These are phyloP conservation scores for Homalodisca vitripennis DNA, from an alignment of 1,140 invertebrate species.

Conservation along the genomic window DNA sequence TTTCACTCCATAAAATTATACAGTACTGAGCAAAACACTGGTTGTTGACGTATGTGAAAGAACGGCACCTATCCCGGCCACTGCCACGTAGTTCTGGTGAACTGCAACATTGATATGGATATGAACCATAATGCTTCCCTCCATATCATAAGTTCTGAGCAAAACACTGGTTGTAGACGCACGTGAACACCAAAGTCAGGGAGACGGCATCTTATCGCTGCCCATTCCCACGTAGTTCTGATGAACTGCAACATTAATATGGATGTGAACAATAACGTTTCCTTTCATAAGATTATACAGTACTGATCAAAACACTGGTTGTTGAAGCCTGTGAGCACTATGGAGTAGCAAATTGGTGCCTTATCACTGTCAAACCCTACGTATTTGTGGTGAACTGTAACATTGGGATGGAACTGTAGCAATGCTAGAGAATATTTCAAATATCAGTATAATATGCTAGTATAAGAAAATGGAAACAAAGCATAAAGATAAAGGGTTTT, in stretches of 20 bases:
- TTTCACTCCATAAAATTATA: constrained; percentile 81
- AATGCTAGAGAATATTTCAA: too few species aligned
- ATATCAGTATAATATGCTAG: too few species aligned
- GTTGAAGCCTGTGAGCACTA: constrained; percentile 79
- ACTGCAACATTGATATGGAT: too few species aligned
- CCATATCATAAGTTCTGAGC: constrained; percentile 80
- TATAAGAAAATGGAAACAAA: too few species aligned
- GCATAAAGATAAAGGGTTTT: too few species aligned
- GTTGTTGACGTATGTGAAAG: constrained; percentile 74
- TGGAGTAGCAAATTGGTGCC: constrained; percentile 76
- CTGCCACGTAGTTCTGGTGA: constrained; percentile 86
- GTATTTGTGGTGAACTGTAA: constrained; percentile 85
- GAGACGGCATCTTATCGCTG: constrained; percentile 72
- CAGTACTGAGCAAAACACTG: constrained; percentile 75
- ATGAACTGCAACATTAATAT: constrained; percentile 70
- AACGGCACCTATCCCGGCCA: constrained; percentile 76
- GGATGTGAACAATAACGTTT: too few species aligned
- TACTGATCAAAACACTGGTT: constrained; percentile 75
- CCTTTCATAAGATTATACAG: constrained; percentile 78
- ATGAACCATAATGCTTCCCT: constrained; percentile 68
- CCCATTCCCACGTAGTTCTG: constrained; percentile 85
- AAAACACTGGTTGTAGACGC: constrained; percentile 71
- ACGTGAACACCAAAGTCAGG: constrained; percentile 79
- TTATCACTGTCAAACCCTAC: constrained; percentile 75
- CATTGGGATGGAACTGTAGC: too few species aligned